Conservation (phyloP, 2,113 vertebrate species). For the Leptosomus discolor region DNA sequence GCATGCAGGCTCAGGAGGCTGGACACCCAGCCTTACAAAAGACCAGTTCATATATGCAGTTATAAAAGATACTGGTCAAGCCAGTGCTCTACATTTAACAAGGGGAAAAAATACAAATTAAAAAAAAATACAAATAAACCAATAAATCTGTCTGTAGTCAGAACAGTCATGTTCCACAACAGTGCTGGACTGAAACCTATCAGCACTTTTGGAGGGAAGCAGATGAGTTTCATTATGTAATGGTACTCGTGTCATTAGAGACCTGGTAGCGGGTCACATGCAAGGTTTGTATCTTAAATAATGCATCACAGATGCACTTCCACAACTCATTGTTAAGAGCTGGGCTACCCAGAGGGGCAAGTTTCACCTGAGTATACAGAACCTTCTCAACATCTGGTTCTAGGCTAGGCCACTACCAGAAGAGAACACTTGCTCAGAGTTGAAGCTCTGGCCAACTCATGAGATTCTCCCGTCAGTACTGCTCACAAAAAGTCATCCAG, state of each 20-base stretch:
- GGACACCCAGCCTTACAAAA: not conserved
- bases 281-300: slow-evolving; percentile 6
- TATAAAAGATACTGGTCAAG: not conserved
- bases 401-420: not conserved
- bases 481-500: not conserved
- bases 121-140: not conserved
- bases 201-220: not conserved
- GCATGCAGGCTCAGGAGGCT: not conserved
- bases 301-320: not conserved
- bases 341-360: not conserved
- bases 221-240: slow-evolving; percentile 44
- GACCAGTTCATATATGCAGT: not conserved
- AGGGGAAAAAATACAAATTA: not conserved
- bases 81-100: not conserved
- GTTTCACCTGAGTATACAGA: not conserved
- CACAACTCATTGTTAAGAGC: not conserved
- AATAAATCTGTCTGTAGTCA: not conserved
- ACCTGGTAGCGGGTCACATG: not conserved
- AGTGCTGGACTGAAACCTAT: not conserved
- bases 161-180: not conserved
- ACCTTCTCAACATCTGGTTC: not conserved
- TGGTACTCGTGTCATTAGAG: slow-evolving; percentile 32
- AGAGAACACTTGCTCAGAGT: not conserved
- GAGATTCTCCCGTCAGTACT: not conserved
- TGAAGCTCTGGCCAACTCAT: not conserved